phyloP scores from a whole-genome alignment of 2,113 vertebrate species.

The Ranitomeya variabilis region DNA sequence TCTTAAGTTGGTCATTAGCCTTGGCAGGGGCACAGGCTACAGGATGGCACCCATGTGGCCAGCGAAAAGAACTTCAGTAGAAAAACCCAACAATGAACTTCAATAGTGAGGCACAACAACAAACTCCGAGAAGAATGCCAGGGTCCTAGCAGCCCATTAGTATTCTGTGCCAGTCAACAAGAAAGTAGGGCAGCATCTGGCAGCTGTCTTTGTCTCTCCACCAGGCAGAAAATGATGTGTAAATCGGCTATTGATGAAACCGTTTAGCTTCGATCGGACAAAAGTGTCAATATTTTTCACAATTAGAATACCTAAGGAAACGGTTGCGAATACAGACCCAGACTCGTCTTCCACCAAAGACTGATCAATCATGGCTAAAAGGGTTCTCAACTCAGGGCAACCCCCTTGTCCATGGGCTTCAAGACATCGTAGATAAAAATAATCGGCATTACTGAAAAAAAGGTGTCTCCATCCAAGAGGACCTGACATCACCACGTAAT shows the following conservation, averaged over 20 bases:
- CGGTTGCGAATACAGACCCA: too few species aligned
- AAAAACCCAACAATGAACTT: not conserved
- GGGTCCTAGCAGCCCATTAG: not conserved
- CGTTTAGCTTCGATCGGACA: not conserved
- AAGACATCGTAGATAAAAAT: too few species aligned
- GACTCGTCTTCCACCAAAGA: too few species aligned
- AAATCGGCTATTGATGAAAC: not conserved
- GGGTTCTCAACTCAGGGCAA: too few species aligned
- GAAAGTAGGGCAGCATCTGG: conserved; percentile 10
- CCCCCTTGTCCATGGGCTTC: too few species aligned
- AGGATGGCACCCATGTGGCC: not conserved
- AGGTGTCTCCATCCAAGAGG: too few species aligned
- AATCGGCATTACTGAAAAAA: too few species aligned
- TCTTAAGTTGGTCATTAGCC: too few species aligned
- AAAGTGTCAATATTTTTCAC: too few species aligned
- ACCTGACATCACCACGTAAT: too few species aligned
- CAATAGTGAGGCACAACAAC: not conserved
- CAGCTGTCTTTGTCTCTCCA: not conserved
- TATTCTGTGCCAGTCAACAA: conserved; percentile 6
- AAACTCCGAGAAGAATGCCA: not conserved
- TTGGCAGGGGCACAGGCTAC: not conserved
- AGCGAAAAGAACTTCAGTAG: not conserved
- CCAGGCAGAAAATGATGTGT: not conserved
- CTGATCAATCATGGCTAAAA: too few species aligned
- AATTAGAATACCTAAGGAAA: too few species aligned